Evolutionary conservation across 2,797 vertebrate species (phyloP).

Genomic region (Catharus ustulatus): DNA sequence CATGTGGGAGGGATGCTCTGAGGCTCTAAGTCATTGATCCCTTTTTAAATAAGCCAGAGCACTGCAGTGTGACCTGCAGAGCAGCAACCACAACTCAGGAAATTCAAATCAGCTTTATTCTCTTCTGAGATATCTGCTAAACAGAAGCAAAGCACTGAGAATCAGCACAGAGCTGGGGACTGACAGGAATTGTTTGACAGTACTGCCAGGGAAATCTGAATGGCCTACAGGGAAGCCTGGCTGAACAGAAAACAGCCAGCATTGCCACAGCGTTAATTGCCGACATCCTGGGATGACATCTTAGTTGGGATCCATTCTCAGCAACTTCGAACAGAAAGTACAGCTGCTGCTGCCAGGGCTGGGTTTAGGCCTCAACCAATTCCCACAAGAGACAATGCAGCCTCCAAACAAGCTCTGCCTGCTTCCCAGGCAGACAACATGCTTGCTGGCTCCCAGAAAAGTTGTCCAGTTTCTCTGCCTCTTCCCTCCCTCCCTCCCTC

Average conservation of each 20-base stretch:
- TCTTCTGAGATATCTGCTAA: slow-evolving; percentile 63
- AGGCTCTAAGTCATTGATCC: slow-evolving; percentile 67
- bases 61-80: slow-evolving; percentile 64
- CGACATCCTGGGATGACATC: slow-evolving; percentile 66
- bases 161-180: slow-evolving; percentile 22
- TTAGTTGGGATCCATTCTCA: slow-evolving; percentile 57
- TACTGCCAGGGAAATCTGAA: slow-evolving; percentile 64
- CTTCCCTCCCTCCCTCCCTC: not conserved
- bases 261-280: slow-evolving; percentile 49
- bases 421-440: not conserved
- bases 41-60: slow-evolving; percentile 63
- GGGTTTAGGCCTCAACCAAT: slow-evolving; percentile 54
- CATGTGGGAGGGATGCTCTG: slow-evolving; percentile 66
- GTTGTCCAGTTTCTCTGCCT: not conserved
- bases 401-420: slow-evolving; percentile 36
- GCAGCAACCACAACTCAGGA: slow-evolving; percentile 69
- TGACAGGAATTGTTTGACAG: slow-evolving; percentile 22
- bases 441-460: not conserved
- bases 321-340: slow-evolving; percentile 55
- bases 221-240: slow-evolving; percentile 64
- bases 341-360: slow-evolving; percentile 58
- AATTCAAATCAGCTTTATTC: slow-evolving; percentile 72
- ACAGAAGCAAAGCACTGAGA: slow-evolving; percentile 52
- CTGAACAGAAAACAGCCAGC: slow-evolving; percentile 40
- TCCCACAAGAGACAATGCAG: slow-evolving; percentile 57